phyloP scores from a whole-genome alignment of 2,888 invertebrate genomes.

The Schrankia costaestrigalis region DNA sequence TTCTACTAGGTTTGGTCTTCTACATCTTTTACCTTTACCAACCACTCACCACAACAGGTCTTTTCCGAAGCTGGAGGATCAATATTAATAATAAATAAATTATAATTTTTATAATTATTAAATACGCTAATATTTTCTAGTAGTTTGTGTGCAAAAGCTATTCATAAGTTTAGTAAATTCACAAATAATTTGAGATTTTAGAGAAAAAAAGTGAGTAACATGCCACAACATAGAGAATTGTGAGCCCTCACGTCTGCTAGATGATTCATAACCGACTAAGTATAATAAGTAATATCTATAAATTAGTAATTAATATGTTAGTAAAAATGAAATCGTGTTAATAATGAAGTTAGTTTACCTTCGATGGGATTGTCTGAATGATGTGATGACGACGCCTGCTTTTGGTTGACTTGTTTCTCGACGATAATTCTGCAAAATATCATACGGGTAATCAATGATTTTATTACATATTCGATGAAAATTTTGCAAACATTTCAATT shows the following conservation, averaged over 20 bases:
- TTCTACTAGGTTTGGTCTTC: slow-evolving; percentile 56
- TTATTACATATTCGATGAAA: too few relatives aligned
- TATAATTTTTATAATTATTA: slow-evolving; percentile 25
- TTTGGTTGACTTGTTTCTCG: slow-evolving; percentile 80
- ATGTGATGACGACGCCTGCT: slow-evolving; percentile 95
- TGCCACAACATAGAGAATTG: slow-evolving; percentile 65
- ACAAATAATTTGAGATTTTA: slow-evolving; percentile 24
- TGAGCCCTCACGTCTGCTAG: slow-evolving; percentile 51
- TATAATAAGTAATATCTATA: too few relatives aligned
- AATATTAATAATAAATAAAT: slow-evolving; percentile 58
- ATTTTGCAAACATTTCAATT: too few relatives aligned
- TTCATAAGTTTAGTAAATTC: slow-evolving; percentile 15
- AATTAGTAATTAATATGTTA: too few relatives aligned
- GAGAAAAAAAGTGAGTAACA: slow-evolving; percentile 40
- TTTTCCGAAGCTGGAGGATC: slow-evolving; percentile 79
- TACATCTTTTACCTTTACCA: slow-evolving; percentile 66
- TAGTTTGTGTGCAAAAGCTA: slow-evolving; percentile 49
- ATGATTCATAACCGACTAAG: slow-evolving; percentile 30
- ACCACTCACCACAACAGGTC: slow-evolving; percentile 78
- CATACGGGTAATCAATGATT: too few relatives aligned
- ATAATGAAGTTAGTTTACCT: too few relatives aligned
- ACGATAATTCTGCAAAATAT: slow-evolving; percentile 69
- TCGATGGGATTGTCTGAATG: slow-evolving; percentile 92
- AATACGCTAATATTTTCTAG: slow-evolving; percentile 18
- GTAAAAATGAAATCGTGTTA: too few relatives aligned